Evolutionary conservation across 2,113 vertebrate genomes (phyloP).

Genomic region (Hipposideros armiger): DNA sequence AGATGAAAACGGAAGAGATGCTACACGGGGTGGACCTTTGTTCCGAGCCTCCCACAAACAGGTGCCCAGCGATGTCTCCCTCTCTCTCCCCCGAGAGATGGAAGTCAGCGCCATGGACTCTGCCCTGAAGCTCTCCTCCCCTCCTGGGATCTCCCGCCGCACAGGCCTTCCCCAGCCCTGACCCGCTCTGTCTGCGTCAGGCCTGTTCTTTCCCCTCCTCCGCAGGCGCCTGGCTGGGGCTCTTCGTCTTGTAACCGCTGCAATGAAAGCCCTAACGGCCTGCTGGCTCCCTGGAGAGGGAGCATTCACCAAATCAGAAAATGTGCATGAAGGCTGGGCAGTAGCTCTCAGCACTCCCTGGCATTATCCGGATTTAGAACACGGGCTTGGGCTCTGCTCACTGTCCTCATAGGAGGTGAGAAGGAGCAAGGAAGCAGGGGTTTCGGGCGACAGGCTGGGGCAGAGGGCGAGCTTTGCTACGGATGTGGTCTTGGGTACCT

Average conservation of each 20-base stretch:
- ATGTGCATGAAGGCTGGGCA: not conserved
- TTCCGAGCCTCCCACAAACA: not conserved
- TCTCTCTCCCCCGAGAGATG: too few species aligned
- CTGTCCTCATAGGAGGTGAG: not conserved
- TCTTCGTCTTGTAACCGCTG: not conserved
- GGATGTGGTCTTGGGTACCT: too few species aligned
- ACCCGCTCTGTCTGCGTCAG: not conserved
- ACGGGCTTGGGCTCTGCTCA: not conserved
- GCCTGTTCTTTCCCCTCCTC: not conserved
- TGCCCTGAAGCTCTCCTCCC: too few species aligned
- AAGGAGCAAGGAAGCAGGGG: accelerated
- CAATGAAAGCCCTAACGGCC: slow-evolving; percentile 2
- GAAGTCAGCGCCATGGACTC: not conserved
- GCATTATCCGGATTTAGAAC: not conserved
- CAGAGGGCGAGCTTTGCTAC: not conserved
- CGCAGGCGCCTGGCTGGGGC: not conserved
- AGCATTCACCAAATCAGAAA: not conserved
- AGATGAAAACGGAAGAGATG: not conserved
- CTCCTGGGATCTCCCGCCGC: accelerated
- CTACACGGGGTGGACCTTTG: accelerated
- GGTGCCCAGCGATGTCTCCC: accelerated
- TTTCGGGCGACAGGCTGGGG: too few species aligned
- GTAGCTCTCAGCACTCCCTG: not conserved
- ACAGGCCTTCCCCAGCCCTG: not conserved
- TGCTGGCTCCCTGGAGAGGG: not conserved